Base-by-base conservation (phyloP, 2,888 invertebrate genomes). In the Chromoteleia sp. region DNA sequence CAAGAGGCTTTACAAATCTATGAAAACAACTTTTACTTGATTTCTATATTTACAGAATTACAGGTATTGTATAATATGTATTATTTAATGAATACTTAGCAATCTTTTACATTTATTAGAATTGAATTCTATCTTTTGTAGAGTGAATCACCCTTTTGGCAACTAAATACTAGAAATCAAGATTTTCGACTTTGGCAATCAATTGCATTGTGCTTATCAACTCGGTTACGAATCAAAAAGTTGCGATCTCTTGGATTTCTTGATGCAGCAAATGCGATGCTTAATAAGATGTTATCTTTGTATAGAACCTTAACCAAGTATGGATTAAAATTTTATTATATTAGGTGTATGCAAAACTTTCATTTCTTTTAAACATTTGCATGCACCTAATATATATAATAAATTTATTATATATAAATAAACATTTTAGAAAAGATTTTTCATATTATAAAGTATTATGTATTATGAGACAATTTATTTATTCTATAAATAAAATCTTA, bases 11-110 rank as follows among this genome's bases (percentile, higher is more conserved):
- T 91, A 73, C 52, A 85, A 5, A 52, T 91, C 29, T 95, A 93
- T 88, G 94, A 95, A 0, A 93, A 94, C 77, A 95, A 95, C 89
- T 90, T 94, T 59, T 92, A 92, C 74, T 87, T 95, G 6, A 88
- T 95, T 21, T 92, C 94, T 30, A 89, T 92, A 14, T 88, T 93
- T 73, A 92, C 93, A n/a, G 92, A 92, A 73, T 89, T 92, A 65
- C 93, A 93, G 89, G 92, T 92, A 88, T 6, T 33, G n/a, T 33
- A 33, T 33, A 33, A 33, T 8, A 33, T 33, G 25, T 25, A 25
- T 25, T 25, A 25, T 25, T 2, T 25, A 25, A 25, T 25, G 25
- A 4, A 4, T 25, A 4, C 25, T 25, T 25, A 6, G 25, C 25
- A 25, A n/a, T n/a, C n/a, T n/a, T n/a, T n/a, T n/a, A n/a, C n/a